Conservation (phyloP, 2,888 invertebrate species). For the Euzophera pinguis region DNA sequence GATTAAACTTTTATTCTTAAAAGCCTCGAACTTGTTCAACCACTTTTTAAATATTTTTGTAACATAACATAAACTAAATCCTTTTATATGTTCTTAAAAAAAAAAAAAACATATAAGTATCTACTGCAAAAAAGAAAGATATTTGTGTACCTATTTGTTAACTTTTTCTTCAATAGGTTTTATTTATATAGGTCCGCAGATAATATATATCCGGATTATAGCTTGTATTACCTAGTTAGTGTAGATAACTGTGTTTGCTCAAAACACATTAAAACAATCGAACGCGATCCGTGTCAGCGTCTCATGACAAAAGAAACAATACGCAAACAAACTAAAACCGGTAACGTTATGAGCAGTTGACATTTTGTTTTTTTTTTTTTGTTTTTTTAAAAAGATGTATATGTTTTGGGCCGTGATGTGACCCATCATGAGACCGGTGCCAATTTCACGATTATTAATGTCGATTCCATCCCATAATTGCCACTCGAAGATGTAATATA, state of each 20-base stretch:
- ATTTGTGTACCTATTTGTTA: too few relatives aligned
- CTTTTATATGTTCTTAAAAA: too few relatives aligned
- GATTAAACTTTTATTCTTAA: constrained; percentile 9
- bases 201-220: too few relatives aligned
- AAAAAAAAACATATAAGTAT: too few relatives aligned
- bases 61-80: not conserved
- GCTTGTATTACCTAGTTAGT: too few relatives aligned
- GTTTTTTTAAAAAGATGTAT: constrained; percentile 57
- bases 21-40: constrained; percentile 2
- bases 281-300: constrained; percentile 25
- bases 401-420: constrained; percentile 34
- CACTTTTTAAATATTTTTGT: not conserved
- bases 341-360: constrained; percentile 63
- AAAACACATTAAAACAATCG: constrained; percentile 20
- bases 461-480: constrained; percentile 25
- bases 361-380: constrained; percentile 71
- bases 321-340: constrained; percentile 51
- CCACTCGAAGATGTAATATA: constrained; percentile 17
- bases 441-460: constrained; percentile 13
- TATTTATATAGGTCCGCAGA: too few relatives aligned
- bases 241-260: not conserved
- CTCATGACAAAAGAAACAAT: constrained; percentile 47
- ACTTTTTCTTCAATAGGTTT: too few relatives aligned
- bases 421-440: constrained; percentile 29
- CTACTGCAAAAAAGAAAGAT: too few relatives aligned